Percentiles rank a stretch among this genome's conserved stretches.
These are phyloP conservation scores for Augochlorella aurata DNA, from an alignment of 2,888 invertebrate genomes.

Conservation along the genomic window DNA sequence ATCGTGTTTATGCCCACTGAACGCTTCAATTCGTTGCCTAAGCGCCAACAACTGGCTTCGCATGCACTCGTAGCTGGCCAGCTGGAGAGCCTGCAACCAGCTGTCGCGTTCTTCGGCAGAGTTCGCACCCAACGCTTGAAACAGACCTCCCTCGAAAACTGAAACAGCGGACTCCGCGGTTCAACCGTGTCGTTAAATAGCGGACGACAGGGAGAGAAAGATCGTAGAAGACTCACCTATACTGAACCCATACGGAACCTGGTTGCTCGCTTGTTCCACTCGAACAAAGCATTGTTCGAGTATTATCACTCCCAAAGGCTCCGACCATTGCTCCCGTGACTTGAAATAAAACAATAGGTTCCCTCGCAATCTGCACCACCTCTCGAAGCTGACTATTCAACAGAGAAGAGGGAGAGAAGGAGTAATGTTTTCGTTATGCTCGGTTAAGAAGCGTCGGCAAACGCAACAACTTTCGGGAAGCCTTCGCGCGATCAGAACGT, in stretches of 20 bases:
- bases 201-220: neutral
- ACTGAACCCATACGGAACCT: conserved; percentile 91
- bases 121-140: conserved; percentile 91
- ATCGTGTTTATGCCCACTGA: conserved; percentile 85
- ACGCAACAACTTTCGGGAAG: neutral
- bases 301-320: conserved; percentile 93
- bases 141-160: conserved; percentile 93
- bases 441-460: neutral
- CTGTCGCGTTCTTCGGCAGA: conserved; percentile 91
- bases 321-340: conserved; percentile 93
- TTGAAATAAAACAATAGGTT: conserved; percentile 97
- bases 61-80: conserved; percentile 92
- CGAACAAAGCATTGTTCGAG: conserved; percentile 93
- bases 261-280: conserved; percentile 86
- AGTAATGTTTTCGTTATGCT: conserved; percentile 15
- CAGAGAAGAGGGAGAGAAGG: conserved; percentile 29
- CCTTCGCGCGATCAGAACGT: neutral
- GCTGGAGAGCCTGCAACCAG: conserved; percentile 93
- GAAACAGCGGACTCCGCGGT: conserved; percentile 49
- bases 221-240: conserved; percentile 85
- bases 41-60: conserved; percentile 88
- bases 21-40: conserved; percentile 86
- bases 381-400: conserved; percentile 88
- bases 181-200: neutral
- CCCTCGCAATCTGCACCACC: conserved; percentile 95